phyloP scores from a whole-genome alignment of 53 echinoderm and acorn worm genomes.

The Patiria pectinifera region DNA sequence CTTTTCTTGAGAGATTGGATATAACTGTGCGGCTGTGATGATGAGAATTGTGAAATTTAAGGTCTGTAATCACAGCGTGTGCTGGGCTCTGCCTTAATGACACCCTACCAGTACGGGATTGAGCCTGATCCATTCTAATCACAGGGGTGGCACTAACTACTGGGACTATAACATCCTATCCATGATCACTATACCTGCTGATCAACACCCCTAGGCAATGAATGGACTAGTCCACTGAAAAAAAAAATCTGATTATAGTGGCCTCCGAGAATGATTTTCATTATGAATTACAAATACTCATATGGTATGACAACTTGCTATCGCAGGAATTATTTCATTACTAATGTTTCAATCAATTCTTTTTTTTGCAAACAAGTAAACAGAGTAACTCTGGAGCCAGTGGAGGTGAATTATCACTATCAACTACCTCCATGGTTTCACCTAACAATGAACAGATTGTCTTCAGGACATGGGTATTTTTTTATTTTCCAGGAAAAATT shows the following conservation, averaged over 20 bases:
- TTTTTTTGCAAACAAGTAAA: background rate
- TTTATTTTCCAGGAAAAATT: too few relatives aligned
- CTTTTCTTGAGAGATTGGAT: background rate
- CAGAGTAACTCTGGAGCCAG: too few relatives aligned
- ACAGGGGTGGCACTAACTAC: constrained; percentile 6
- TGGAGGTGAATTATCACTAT: too few relatives aligned
- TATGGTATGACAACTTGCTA: constrained; percentile 9
- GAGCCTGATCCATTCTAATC: constrained; percentile 43
- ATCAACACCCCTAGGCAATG: constrained; percentile 1
- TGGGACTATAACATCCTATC: background rate
- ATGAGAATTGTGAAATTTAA: constrained; percentile 54
- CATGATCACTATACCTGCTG: background rate
- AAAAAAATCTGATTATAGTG: constrained; percentile 1
- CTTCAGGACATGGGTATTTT: too few relatives aligned
- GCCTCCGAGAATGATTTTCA: background rate
- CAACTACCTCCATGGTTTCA: too few relatives aligned
- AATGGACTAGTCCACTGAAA: constrained; percentile 20
- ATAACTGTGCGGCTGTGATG: constrained; percentile 22
- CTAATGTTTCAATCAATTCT: background rate
- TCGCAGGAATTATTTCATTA: background rate
- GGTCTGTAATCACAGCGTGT: constrained; percentile 55
- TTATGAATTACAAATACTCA: constrained; percentile 11
- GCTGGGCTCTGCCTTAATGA: constrained; percentile 39
- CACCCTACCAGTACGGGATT: constrained; percentile 30
- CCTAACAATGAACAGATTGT: too few relatives aligned